phyloP scores from a whole-genome alignment of 1,140 invertebrate species.

The Spodoptera frugiperda region DNA sequence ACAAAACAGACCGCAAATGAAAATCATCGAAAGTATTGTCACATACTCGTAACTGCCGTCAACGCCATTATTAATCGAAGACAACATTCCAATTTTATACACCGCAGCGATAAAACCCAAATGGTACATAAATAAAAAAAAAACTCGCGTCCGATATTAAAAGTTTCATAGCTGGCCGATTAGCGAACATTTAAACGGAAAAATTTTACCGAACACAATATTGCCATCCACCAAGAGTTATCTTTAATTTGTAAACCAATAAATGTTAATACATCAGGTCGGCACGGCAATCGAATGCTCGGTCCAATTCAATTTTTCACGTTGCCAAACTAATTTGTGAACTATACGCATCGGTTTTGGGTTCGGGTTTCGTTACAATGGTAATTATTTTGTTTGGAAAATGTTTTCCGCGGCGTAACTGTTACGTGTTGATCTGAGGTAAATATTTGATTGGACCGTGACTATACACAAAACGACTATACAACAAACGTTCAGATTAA shows the following conservation, averaged over 20 bases:
- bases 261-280: slow-evolving; percentile 82
- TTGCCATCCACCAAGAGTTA: slow-evolving; percentile 65
- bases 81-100: slow-evolving; percentile 53
- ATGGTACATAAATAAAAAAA: slow-evolving; percentile 9
- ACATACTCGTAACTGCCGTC: not conserved
- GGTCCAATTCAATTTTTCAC: slow-evolving; percentile 80
- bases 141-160: slow-evolving; percentile 66
- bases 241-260: slow-evolving; percentile 84
- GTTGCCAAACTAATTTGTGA: slow-evolving; percentile 82
- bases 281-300: slow-evolving; percentile 61
- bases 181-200: slow-evolving; percentile 74
- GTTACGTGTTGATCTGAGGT: slow-evolving; percentile 77
- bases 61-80: not conserved
- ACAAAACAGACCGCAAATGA: not conserved
- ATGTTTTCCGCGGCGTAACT: slow-evolving; percentile 79
- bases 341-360: slow-evolving; percentile 73
- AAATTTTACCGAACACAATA: slow-evolving; percentile 72
- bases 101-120: slow-evolving; percentile 57
- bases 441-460: slow-evolving; percentile 76
- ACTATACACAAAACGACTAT: too few species aligned
- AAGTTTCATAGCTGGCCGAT: slow-evolving; percentile 71
- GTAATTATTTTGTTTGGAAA: slow-evolving; percentile 80
- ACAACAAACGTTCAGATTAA: too few species aligned
- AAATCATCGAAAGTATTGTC: not conserved
- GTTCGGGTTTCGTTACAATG: slow-evolving; percentile 60